Evolutionary conservation across 1,140 invertebrate genomes (phyloP), one percentile per base, ranked within the genome.

Genomic region (Bathynomus jamesi): DNA sequence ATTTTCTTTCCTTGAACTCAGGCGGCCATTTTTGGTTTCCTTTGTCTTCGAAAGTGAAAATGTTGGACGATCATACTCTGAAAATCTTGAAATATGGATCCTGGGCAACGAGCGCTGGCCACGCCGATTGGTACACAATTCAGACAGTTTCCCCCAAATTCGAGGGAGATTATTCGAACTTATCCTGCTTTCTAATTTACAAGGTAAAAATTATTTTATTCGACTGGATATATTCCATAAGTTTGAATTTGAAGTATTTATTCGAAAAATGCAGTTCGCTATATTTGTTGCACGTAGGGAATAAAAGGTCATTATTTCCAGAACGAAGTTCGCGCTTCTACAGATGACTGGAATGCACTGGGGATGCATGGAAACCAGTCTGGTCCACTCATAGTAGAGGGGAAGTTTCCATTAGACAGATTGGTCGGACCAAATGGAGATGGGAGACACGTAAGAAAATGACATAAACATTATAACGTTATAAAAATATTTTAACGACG

Each of bases 281-380:
- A n/a, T n/a, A n/a, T n/a, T n/a, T n/a, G n/a, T n/a, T n/a, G n/a
- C n/a, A n/a, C n/a, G n/a, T n/a, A n/a, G n/a, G n/a, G n/a, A n/a
- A n/a, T n/a, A n/a, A n/a, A n/a, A n/a, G n/a, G n/a, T n/a, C n/a
- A 4, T 67, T 4, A 13, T 25, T 65, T 61, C 29, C 61, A 75
- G 74, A 75, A 78, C 28, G 76, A 78, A 61, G 61, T 78, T 7
- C 76, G 76, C 0, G 76, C 76, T 24, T 72, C 66, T 69, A 71
- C 76, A 5, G 74, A 78, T 27, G 76, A 78, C 65, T 78, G 76
- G 76, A 31, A 53, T 75, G n/a, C n/a, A n/a, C n/a, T n/a, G n/a
- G n/a, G n/a, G n/a, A n/a, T n/a, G n/a, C n/a, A n/a, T n/a, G n/a
- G 76, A 17, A 78, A 78, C 68, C 72, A 74, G 74, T 78, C 76